Base-by-base conservation (phyloP, 2,113 vertebrate species). In the Mus musculus region DNA sequence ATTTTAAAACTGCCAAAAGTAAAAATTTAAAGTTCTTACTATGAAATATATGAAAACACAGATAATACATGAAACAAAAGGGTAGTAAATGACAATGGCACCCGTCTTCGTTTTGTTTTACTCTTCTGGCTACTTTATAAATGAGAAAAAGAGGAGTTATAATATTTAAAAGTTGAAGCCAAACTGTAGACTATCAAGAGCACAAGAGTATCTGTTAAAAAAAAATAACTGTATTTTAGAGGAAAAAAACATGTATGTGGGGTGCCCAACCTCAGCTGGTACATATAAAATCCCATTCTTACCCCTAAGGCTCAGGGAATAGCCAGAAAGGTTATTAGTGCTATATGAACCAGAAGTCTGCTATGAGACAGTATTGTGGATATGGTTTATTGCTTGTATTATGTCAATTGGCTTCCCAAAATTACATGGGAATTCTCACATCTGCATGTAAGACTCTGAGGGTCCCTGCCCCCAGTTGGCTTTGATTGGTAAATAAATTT, bases 141-240 rank as follows among this genome's bases (percentile, higher is more conserved):
- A n/a, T 28, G 42, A 78, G 22, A 85, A 78, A 88, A 22, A 14
- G 39, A 59, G 26, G 4, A 26, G 65, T 91, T 16, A 77, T 76
- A 87, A 84, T 76, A 86, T 17, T 36, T 90, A 93, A 90, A 86
- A 56, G 7, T 22, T 75, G 39, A 69, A 88, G 13, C 26, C 89
- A n/a, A 76, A 20, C 8, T 80, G 63, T 76, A 36, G 92, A 90
- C 54, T 77, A 67, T 82, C 96, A 72, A 88, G 89, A 97, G 19
- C 30, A 73, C 95, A 96, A 95, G 2, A 52, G n/a, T 0, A 56
- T 30, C 52, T 93, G n/a, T 91, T 93, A 42, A 42, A 42, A 42
- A n/a, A 85, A 67, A 95, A 96, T 90, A 97, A 0, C 2, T 97
- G 46, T 85, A 61, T 76, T 96, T 22, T n/a, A 2, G 11, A 4